Evolutionary conservation across 2,888 invertebrate genomes (phyloP).

Genomic region (Nephrotoma flavescens): DNA sequence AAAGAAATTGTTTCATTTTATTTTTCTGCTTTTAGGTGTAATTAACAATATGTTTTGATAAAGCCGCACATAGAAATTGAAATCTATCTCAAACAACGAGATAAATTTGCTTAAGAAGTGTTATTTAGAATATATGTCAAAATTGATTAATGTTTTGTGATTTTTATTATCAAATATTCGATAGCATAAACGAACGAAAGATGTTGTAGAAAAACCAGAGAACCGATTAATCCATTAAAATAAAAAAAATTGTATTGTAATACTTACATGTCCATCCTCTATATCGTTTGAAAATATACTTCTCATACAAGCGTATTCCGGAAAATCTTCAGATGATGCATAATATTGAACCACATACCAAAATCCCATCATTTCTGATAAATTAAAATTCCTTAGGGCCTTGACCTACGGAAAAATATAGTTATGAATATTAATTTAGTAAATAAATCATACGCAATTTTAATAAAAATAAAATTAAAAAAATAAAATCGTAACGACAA

Average conservation of each 20-base stretch:
- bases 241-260: background rate
- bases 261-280: constrained; percentile 28
- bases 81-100: background rate
- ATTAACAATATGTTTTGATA: background rate
- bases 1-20: background rate
- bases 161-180: background rate
- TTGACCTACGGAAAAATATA: constrained; percentile 37
- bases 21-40: background rate
- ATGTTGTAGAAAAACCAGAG: too few relatives aligned
- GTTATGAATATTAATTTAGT: background rate
- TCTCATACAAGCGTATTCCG: constrained; percentile 74
- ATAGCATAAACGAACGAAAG: too few relatives aligned
- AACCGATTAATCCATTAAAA: background rate
- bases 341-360: constrained; percentile 84
- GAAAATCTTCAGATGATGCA: constrained; percentile 74
- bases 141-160: background rate
- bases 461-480: too few relatives aligned
- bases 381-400: constrained; percentile 63
- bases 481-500: too few relatives aligned
- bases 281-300: constrained; percentile 35
- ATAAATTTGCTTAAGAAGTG: background rate
- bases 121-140: background rate
- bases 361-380: constrained; percentile 61
- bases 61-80: background rate
- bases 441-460: too few relatives aligned